Base-by-base conservation (phyloP, 2,113 vertebrate genomes). In the Cottus gobio region DNA sequence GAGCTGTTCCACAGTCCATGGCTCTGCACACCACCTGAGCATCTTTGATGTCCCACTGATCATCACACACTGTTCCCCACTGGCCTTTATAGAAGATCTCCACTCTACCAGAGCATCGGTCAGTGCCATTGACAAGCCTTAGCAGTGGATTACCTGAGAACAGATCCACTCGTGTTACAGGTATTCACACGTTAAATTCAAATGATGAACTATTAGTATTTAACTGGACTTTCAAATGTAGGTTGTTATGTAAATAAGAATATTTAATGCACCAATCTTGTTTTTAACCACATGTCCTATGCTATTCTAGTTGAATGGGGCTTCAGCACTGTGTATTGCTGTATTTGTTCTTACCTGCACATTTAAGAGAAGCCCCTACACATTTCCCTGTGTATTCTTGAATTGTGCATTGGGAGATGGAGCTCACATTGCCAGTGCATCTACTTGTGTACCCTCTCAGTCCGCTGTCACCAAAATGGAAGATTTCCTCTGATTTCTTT, bases 21-120 rank as follows among this genome's bases (percentile, higher is more conserved):
- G 77, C 54, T 50, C 70, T 86, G 75, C 94, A 95, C 62, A 92
- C 93, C 64, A 95, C 91, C 62, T 92, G 56, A 42, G 91, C 92
- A 52, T 88, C 88, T 30, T 0, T 79, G 0, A 92, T 71, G 74
- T 89, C 87, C 92, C 92, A 94, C 0, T 75, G 56, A 22, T 93
- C 91, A 26, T 93, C 90, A 56, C 93, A 93, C 58, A 93, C 89
- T 0, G 92, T 90, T 79, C 91, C 91, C 93, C 93, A 94, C 15
- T 58, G 57, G 60, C 81, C 82, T 0, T 89, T 75, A 36, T 93
- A 84, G 7, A 73, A 66, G 26, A 93, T 1, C 79, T 94, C 93
- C 68, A 94, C 90, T 79, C 92, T 80, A 20, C 93, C 93, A 44
- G 91, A 92, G 76, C 93, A 94, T 0, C 74, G 79, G 67, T 87